Base-by-base conservation (phyloP, 2,113 vertebrate genomes). In the Pyrgilauda ruficollis region DNA sequence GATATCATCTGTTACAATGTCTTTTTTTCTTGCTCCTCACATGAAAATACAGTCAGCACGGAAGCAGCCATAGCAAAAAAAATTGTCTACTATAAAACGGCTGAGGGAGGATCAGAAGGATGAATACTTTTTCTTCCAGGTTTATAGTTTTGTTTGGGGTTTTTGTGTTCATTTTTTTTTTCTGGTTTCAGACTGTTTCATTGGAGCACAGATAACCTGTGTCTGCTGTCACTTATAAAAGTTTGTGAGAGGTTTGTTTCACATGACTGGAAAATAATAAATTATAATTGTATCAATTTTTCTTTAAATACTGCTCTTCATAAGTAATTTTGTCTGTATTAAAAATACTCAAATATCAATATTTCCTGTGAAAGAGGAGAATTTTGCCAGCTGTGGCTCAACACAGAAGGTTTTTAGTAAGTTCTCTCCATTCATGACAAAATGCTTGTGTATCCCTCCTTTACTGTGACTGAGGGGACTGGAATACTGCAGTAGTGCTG, bases 1-100 rank as follows among this genome's bases (percentile, higher is more conserved):
- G 28, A 0, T 44, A 26, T 22, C 4, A 10, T 23, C 43, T 80
- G 28, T 59, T 77, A 28, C 0, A 1, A 26, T 70, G 53, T 35
- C 21, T n/a, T 62, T 69, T 77, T 77, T 58, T 50, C 20, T 62
- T 70, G 22, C 49, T 50, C 5, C 39, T 7, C 41, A 26, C 5
- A 5, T 1, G 13, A 44, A 61, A 79, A 37, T 44, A 52, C 4
- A 43, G 62, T 53, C 28, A 77, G 33, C 44, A 4, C 23, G 75
- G 52, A 39, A 70, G 56, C 24, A 75, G 39, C 33, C 13, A 7
- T 9, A 35, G 52, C 28, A 55, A 55, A 62, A 67, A 55, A 28
- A 23, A 17, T 23, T 55, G 13, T 30, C 52, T 69, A 1, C 31
- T 69, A 0, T 35, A 26, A 66, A 77, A 55, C 66, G 24, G 7